Conservation (phyloP, 1,140 invertebrate genomes). For the Drosophila persimilis region DNA sequence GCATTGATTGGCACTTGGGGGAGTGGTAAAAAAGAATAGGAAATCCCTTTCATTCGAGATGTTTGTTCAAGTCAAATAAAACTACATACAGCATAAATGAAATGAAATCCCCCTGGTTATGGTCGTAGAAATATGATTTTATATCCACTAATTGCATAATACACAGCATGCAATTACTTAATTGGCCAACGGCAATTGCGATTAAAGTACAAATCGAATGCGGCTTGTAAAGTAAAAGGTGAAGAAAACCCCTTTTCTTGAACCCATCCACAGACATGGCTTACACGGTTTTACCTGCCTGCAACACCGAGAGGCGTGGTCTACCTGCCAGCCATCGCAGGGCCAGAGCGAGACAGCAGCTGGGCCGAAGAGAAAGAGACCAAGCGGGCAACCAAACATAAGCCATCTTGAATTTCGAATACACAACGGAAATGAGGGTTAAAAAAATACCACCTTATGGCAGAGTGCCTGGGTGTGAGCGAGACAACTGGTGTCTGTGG, state of each 20-base stretch:
- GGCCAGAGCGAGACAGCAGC: conserved; percentile 14
- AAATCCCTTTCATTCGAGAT: conserved; percentile 3
- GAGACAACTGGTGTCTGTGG: conserved; percentile 39
- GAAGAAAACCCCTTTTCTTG: conserved; percentile 9
- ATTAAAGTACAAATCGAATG: conserved; percentile 73
- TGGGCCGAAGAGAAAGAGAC: too few species aligned
- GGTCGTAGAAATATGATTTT: conserved; percentile 64
- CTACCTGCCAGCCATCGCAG: conserved; percentile 32
- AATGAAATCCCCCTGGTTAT: conserved; percentile 25
- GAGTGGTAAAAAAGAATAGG: conserved; percentile 29
- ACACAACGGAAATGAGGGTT: conserved; percentile 73
- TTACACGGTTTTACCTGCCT: conserved; percentile 15
- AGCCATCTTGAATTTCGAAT: conserved; percentile 74
- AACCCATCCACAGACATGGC: background rate
- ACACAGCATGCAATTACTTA: conserved; percentile 69
- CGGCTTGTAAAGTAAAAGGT: conserved; percentile 61
- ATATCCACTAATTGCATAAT: conserved; percentile 74
- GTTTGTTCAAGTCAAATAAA: too few species aligned
- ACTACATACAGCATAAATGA: conserved; percentile 23
- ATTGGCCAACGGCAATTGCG: conserved; percentile 74
- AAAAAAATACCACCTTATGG: conserved; percentile 25
- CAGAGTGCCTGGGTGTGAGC: conserved; percentile 21
- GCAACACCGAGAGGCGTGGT: too few species aligned
- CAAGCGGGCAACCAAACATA: conserved; percentile 26
- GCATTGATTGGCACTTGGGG: conserved; percentile 47